Evolutionary conservation across 1,140 invertebrate genomes (phyloP), one percentile per base, ranked within the genome.

Genomic region (Ptiloglossa arizonensis): DNA sequence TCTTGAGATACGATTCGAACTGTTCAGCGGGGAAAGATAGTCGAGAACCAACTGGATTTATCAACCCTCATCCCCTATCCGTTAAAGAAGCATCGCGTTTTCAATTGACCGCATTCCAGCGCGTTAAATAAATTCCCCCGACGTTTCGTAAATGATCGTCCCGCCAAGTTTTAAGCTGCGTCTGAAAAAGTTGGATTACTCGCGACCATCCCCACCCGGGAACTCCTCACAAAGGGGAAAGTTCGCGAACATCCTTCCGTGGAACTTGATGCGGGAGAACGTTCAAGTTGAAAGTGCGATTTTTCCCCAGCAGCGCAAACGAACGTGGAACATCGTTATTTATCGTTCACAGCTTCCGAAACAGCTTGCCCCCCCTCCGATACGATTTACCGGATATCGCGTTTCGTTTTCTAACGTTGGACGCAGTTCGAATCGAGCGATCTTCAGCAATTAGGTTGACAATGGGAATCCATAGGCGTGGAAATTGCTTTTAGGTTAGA

Each of bases 211-310:
- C 41, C 41, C 38, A 1, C 11, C 38, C 38, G 8, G 0, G 6
- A 17, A 9, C 29, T 2, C 24, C 5, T 29, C 24, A 59, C 56
- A 59, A 59, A 59, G 56, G 5, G 2, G 56, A 9, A 59, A 59
- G 29, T 59, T 59, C 5, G 4, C 56, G 62, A 60, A 19, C 35
- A 38, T 60, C 57, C 24, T 9, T 2, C 62, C 35, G 60, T 9
- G 63, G 48, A 41, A 68, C 32, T 68, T 56, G 32, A 52, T 56
- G 50, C 52, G 67, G 24, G 8, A n/a, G 50, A 13, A 6, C 32
- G 35, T 73, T 29, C 17, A 73, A 73, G 32, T 73, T 22, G 59
- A n/a, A 24, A 54, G 46, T 38, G 24, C 24, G 24, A 73, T 73
- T 73, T 64, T 41, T 63, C 48, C 1, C 35, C 13, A 0, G 13